Base-by-base conservation (phyloP, 2,888 invertebrate genomes). In the Agrotis segetum region DNA sequence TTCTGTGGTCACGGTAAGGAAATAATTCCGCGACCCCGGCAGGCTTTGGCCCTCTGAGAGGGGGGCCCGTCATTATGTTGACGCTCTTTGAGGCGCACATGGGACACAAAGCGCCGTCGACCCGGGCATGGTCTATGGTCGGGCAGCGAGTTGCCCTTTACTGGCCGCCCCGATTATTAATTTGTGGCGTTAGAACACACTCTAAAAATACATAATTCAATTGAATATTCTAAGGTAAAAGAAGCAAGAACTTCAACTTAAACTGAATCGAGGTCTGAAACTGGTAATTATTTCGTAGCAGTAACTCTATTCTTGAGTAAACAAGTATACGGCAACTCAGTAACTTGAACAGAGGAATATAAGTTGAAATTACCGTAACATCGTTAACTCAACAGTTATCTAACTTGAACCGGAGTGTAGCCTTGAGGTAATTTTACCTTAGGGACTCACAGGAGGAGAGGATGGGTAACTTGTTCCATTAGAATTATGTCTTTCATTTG, bases 321-420 rank as follows among this genome's bases (percentile, higher is more conserved):
- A 70, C 75, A 79, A 19, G 69, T 50, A 70, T 50, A 55, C 46
- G 52, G 71, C 46, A 63, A 76, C 67, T 79, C 76, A 14, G 77
- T 71, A 81, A 79, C 72, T 75, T 66, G 72, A 74, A 81, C 79
- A 69, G 71, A 55, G 77, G 79, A 77, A 81, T 85, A 76, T 82
- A 85, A 85, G 79, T 82, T 77, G 64, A 84, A 86, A 78, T 85
- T 82, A 79, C 72, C 53, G 70, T 87, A 85, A 87, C 86, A 79
- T 84, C 84, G 82, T 88, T 88, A 88, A 78, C 77, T 80, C 67
- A 74, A 74, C 80, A 77, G 87, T 86, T 88, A 87, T 85, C 82
- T 67, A 84, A 88, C 76, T 87, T 85, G 60, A 79, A 77, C 78
- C 55, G 61, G 71, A 61, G 69, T 63, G 69, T 72, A 74, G 79